phyloP scores from a whole-genome alignment of 2,797 vertebrate genomes.

The Mastacembelus armatus region DNA sequence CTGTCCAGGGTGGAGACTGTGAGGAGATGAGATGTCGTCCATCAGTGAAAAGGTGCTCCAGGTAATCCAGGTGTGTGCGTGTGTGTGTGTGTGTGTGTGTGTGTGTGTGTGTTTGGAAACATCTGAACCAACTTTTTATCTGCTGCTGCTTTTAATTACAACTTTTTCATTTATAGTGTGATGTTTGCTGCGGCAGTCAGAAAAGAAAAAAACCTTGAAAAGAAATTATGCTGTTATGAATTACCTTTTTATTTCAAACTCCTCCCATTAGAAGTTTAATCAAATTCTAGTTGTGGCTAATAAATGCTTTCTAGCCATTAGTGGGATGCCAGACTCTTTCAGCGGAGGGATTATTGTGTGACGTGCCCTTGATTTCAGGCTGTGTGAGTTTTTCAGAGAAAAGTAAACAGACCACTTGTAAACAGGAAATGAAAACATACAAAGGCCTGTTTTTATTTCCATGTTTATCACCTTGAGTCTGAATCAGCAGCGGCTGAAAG shows the following conservation, averaged over 20 bases:
- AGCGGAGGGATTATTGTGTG: constrained; percentile 42
- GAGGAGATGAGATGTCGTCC: no score
- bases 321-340: constrained; percentile 41
- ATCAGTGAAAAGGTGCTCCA: constrained; percentile 1
- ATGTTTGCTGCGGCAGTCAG: constrained; percentile 47
- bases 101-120: constrained; percentile 32
- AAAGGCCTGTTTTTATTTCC: constrained; percentile 67
- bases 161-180: constrained; percentile 57
- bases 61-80: constrained; percentile 13
- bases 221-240: constrained; percentile 49
- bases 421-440: constrained; percentile 65
- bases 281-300: constrained; percentile 64
- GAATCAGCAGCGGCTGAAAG: constrained; percentile 54
- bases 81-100: neutral
- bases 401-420: constrained; percentile 21
- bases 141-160: constrained; percentile 65
- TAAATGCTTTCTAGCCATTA: constrained; percentile 72
- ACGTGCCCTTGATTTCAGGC: constrained; percentile 62
- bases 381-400: constrained; percentile 32
- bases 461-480: constrained; percentile 74
- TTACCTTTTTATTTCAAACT: constrained; percentile 57
- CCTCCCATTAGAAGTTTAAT: constrained; percentile 67
- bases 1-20: no score
- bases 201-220: constrained; percentile 68
- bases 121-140: constrained; percentile 32